Conservation (phyloP, 2,797 vertebrate genomes). For the Scleropages formosus region DNA sequence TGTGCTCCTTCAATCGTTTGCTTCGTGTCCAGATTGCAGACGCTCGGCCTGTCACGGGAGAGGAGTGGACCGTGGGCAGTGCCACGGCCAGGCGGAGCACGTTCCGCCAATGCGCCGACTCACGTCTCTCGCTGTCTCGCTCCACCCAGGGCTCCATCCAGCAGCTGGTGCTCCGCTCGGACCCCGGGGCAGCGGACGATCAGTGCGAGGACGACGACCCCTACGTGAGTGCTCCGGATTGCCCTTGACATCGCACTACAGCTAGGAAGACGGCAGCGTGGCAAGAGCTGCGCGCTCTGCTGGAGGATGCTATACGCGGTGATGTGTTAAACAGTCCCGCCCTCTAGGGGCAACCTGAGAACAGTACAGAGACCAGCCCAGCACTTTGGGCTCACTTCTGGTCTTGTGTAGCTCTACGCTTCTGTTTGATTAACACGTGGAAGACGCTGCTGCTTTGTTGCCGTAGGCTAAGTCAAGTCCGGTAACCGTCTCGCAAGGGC, state of each 20-base stretch:
- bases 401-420: conserved; percentile 2
- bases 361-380: conserved; percentile 22
- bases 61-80: too few relatives aligned
- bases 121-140: not conserved
- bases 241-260: not conserved
- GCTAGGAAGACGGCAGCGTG: not conserved
- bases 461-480: too few relatives aligned
- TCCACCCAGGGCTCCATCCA: conserved; percentile 84
- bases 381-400: conserved; percentile 5
- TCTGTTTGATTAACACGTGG: too few relatives aligned
- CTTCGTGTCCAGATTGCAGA: too few relatives aligned
- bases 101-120: not conserved
- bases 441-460: too few relatives aligned
- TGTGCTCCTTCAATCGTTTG: too few relatives aligned
- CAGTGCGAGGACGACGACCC: conserved; percentile 91
- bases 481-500: too few relatives aligned
- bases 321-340: conserved; percentile 26
- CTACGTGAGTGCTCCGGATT: conserved; percentile 73
- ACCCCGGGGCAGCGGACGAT: conserved; percentile 77
- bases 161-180: conserved; percentile 80
- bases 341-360: conserved; percentile 49
- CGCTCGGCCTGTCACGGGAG: too few relatives aligned
- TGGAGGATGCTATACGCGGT: not conserved
- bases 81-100: too few relatives aligned
- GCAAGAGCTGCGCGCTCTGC: too few relatives aligned